Conservation (phyloP, 1,140 invertebrate genomes). For the Halyomorpha halys region DNA sequence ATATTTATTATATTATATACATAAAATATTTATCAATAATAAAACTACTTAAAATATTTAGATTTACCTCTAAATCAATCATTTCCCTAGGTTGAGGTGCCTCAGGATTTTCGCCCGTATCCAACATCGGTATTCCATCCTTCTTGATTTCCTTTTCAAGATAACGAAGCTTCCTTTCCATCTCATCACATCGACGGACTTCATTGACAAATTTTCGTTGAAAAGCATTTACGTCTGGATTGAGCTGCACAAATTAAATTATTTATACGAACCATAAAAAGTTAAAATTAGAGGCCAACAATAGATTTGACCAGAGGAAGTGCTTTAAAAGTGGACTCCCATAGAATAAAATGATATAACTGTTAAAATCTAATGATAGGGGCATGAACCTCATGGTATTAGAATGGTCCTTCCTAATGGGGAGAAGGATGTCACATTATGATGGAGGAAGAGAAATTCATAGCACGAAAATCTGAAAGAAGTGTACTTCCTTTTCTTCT, state of each 20-base stretch:
- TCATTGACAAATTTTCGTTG: constrained; percentile 94
- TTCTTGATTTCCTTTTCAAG: constrained; percentile 97
- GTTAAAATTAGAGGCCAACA: too few relatives aligned
- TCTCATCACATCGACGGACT: constrained; percentile 87
- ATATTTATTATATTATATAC: neutral
- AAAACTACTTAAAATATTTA: constrained; percentile 4
- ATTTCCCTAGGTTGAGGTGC: constrained; percentile 97
- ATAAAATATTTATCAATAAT: constrained; percentile 1
- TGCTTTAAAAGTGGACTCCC: too few relatives aligned
- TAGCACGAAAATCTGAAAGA: too few relatives aligned
- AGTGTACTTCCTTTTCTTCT: too few relatives aligned
- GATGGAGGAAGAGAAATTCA: too few relatives aligned
- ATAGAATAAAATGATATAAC: too few relatives aligned
- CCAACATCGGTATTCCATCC: constrained; percentile 92
- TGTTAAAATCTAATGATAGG: too few relatives aligned
- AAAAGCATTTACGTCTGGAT: constrained; percentile 90
- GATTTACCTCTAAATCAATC: constrained; percentile 89
- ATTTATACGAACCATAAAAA: neutral
- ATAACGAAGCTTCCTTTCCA: constrained; percentile 90
- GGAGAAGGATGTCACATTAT: too few relatives aligned
- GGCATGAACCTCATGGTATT: too few relatives aligned
- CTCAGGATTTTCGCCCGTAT: constrained; percentile 94
- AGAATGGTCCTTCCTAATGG: too few relatives aligned
- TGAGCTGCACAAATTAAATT: constrained; percentile 49
- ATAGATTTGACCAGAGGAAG: too few relatives aligned